Evolutionary conservation across 1,140 invertebrate species (phyloP), one percentile per base, ranked within the genome.

Genomic region (Asobara japonica): DNA sequence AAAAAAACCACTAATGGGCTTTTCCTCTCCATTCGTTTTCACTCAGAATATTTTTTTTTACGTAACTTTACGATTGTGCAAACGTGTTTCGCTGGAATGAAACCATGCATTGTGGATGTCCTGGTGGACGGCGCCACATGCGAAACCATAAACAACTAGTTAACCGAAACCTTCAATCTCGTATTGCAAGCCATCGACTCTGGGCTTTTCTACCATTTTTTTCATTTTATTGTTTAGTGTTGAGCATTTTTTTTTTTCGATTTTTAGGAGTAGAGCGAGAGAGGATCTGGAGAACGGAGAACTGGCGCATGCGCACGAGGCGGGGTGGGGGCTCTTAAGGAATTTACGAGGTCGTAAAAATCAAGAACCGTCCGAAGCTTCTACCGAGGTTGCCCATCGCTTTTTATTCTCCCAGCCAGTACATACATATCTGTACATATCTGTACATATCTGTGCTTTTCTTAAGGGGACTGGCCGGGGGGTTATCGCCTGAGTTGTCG

Each of bases 311-410:
- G 60, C 51, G 51, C 8, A 10, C 11, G 33, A 67, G 69, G 31
- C 25, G 69, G 72, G 8, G 56, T 69, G 60, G 70, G 70, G 72
- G 72, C 74, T 78, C 64, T 67, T 73, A 31, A 75, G 79, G 81
- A 87, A 87, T 88, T 87, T 88, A 88, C 85, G 83, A 74, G 81
- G 82, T 84, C 85, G 82, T 87, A 88, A 88, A 87, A 87, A 87
- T 87, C 86, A 87, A 86, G 86, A 84, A 87, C 80, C 85, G 78
- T 84, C 84, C 80, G 82, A 73, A 78, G 82, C 80, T 82, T 74
- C 78, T 74, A 82, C 82, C 83, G 84, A 84, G 83, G 82, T 86
- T 84, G 80, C 82, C 81, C 78, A 77, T 79, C 79, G 74, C 67
- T 76, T 68, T 76, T 76, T 76, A 76, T 76, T 56, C 66, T 71